Conservation (phyloP, 2,797 vertebrate species). For the Coendou prehensilis region DNA sequence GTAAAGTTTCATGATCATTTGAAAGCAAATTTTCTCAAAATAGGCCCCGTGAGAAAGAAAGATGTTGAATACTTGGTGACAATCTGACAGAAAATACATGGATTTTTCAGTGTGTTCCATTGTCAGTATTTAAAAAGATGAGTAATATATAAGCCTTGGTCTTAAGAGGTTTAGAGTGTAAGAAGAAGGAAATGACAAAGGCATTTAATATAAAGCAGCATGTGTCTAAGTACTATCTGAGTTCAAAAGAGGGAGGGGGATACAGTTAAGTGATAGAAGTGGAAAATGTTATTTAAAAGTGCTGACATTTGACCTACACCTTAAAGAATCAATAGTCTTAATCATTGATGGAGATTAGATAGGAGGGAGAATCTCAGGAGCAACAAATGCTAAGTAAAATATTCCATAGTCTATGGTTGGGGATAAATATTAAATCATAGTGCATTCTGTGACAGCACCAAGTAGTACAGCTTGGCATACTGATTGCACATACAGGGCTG, state of each 20-base stretch:
- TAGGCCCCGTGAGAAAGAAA: background rate
- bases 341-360: background rate
- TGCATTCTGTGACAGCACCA: background rate
- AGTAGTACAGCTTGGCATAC: background rate
- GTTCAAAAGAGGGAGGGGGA: constrained; percentile 9
- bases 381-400: background rate
- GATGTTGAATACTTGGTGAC: background rate
- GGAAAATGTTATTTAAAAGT: background rate
- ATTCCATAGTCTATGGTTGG: background rate
- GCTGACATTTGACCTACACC: background rate
- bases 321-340: background rate
- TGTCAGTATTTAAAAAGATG: constrained; percentile 12
- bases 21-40: constrained; percentile 46
- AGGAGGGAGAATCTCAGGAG: background rate
- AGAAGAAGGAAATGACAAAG: constrained; percentile 17
- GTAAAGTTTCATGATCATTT: background rate
- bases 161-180: constrained; percentile 8
- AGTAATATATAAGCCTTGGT: background rate
- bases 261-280: background rate
- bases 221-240: background rate
- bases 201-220: constrained; percentile 1
- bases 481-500: background rate
- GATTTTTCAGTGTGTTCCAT: constrained; percentile 2
- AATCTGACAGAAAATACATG: background rate
- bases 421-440: background rate